Percentiles rank a stretch among this genome's conserved stretches.
Conservation (phyloP, 2,113 vertebrate species). For the Tilapia sparmanii region DNA sequence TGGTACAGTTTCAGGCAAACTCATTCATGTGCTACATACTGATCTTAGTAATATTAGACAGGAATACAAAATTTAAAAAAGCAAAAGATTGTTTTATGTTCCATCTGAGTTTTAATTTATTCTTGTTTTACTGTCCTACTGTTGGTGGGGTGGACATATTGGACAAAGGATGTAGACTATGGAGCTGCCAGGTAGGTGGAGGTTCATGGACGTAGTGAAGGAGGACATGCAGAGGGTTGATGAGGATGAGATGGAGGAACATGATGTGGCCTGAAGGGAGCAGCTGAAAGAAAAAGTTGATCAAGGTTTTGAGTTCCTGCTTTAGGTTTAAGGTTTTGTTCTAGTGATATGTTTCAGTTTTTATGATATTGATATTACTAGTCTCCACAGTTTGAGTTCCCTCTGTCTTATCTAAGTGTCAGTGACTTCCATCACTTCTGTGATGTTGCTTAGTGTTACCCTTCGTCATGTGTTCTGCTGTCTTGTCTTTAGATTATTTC, state of each 20-base stretch:
- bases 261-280: accelerated
- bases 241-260: not conserved
- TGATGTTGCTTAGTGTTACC: not conserved
- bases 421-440: not conserved
- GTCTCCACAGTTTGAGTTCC: accelerated
- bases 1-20: not conserved
- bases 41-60: not conserved
- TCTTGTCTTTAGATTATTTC: not conserved
- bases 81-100: accelerated
- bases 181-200: accelerated
- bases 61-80: not conserved
- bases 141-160: accelerated
- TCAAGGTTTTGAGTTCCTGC: not conserved
- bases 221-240: accelerated
- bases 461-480: not conserved
- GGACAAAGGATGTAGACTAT: accelerated
- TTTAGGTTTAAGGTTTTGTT: not conserved
- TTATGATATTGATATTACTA: not conserved
- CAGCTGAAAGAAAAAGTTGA: not conserved
- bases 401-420: not conserved
- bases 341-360: not conserved
- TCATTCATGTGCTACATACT: not conserved
- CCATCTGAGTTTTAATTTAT: not conserved
- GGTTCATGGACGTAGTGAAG: accelerated
- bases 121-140: accelerated